Conservation (phyloP, 2,888 invertebrate species). For the Gastracanthus pulcherrimus region DNA sequence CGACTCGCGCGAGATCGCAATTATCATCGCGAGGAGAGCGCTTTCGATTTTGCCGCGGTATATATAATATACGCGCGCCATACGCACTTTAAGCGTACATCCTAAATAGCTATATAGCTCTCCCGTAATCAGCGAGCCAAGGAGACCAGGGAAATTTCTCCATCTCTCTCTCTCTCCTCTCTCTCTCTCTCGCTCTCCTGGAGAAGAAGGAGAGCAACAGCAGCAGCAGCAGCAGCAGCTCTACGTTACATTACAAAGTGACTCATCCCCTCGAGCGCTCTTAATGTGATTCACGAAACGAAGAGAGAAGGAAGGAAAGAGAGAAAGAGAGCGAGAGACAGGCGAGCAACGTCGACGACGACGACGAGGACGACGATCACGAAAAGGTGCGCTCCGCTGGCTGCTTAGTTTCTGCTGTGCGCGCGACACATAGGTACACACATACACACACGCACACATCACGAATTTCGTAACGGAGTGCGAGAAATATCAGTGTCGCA, state of each 20-base stretch:
- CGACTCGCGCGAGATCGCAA: neutral
- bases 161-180: neutral
- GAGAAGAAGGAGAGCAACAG: neutral
- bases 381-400: neutral
- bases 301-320: neutral
- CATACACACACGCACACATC: neutral
- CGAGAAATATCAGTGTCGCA: neutral
- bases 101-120: neutral
- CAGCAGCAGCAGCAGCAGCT: neutral
- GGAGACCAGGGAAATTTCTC: constrained; percentile 20
- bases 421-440: no score
- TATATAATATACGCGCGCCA: neutral
- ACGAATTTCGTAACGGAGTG: neutral
- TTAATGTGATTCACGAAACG: neutral
- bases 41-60: neutral
- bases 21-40: neutral
- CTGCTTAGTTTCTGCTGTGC: neutral
- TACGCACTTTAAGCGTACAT: neutral
- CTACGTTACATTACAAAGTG: constrained; percentile 1
- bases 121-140: constrained; percentile 15
- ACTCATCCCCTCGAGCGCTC: constrained; percentile 44
- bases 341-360: constrained; percentile 18
- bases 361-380: neutral
- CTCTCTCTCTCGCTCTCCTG: neutral
- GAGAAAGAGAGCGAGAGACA: neutral